Evolutionary conservation across 2,113 vertebrate genomes (phyloP).

Genomic region (Xiphophorus hellerii): DNA sequence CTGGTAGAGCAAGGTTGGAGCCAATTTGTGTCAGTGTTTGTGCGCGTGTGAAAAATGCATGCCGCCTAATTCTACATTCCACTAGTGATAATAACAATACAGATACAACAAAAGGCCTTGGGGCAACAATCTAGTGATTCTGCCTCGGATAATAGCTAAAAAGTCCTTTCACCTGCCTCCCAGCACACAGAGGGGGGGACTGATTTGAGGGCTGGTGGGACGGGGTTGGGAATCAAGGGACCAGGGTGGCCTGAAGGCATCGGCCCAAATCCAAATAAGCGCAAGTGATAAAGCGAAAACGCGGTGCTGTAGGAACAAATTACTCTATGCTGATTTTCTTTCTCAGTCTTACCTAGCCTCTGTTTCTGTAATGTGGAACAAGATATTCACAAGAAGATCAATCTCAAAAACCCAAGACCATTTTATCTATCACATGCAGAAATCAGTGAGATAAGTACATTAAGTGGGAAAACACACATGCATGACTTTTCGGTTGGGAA

Average conservation of each 20-base stretch:
- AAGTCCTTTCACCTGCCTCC: slow-evolving; percentile 44
- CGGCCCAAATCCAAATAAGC: slow-evolving; percentile 72
- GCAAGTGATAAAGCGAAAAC: slow-evolving; percentile 19
- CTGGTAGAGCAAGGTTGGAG: slow-evolving; percentile 44
- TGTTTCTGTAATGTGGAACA: background rate
- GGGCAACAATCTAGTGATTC: slow-evolving; percentile 37
- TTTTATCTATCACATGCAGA: slow-evolving; percentile 11
- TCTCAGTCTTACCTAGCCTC: slow-evolving; percentile 24
- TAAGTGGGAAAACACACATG: background rate
- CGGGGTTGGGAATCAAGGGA: slow-evolving; percentile 45
- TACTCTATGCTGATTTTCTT: background rate
- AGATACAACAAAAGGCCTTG: slow-evolving; percentile 20
- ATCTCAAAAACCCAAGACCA: background rate
- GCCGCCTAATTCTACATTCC: slow-evolving; percentile 51
- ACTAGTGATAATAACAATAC: slow-evolving; percentile 46
- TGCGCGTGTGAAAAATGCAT: slow-evolving; percentile 42
- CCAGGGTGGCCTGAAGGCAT: slow-evolving; percentile 68
- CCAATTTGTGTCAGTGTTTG: slow-evolving; percentile 42
- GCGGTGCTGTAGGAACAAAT: slow-evolving; percentile 3
- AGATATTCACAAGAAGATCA: background rate
- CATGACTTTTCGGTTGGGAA: background rate
- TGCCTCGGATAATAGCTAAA: slow-evolving; percentile 47
- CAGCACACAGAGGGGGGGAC: slow-evolving; percentile 55
- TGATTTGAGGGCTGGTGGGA: slow-evolving; percentile 46
- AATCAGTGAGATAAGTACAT: slow-evolving; percentile 23